Evolutionary conservation across 2,888 invertebrate species (phyloP), one percentile per base, ranked within the genome.

Genomic region (Aphelenchoides bicaudatus): DNA sequence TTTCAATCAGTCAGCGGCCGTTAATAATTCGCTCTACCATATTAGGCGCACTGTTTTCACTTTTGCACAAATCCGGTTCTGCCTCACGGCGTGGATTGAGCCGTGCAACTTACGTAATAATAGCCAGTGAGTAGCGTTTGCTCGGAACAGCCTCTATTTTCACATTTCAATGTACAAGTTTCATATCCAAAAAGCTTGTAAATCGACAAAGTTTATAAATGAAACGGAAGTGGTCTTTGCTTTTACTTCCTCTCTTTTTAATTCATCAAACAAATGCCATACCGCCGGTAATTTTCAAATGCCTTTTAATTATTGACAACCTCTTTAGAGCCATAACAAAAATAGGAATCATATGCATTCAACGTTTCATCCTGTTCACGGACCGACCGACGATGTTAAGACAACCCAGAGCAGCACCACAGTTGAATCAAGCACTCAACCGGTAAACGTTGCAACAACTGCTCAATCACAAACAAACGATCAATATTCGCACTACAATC

Each of bases 11-110:
- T 25, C 43, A 43, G 25, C 43, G 43, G 25, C 8, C 43, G 43
- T 43, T 8, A 43, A 21, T 43, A 43, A 43, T 43, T 43, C 8
- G 43, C 43, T 10, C 43, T 43, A 21, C 43, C 43, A 34, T 43
- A 25, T 43, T 25, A 34, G 21, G 8, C 23, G 43, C 43, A 6
- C 10, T 8, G 43, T 6, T 43, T 19, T 16, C 13, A 13, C 13
- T 34, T 34, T 16, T 34, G 34, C 34, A 34, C 13, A 34, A 34
- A 16, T 34, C 34, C 34, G 13, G 34, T 16, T n/a, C n/a, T n/a
- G n/a, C n/a, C n/a, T n/a, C n/a, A n/a, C n/a, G n/a, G n/a, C n/a
- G n/a, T n/a, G n/a, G n/a, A n/a, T n/a, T n/a, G n/a, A n/a, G n/a
- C n/a, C n/a, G n/a, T n/a, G 34, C 34, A 10, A n/a, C 34, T 34